Evolutionary conservation across 2,113 vertebrate genomes (phyloP).

Genomic region (Romanogobio albipinnatus): DNA sequence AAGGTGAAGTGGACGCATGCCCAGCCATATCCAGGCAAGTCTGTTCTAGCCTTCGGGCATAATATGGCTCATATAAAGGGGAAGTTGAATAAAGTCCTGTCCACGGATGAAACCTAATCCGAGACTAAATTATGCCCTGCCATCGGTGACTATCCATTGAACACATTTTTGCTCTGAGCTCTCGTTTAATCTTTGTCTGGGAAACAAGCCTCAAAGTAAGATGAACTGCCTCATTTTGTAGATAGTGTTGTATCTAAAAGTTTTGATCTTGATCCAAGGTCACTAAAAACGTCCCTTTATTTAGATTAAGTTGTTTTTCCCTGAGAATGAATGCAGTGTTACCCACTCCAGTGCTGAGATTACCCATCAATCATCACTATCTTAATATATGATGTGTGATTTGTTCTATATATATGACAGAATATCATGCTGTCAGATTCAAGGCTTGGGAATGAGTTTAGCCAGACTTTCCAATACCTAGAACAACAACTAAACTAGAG

Average conservation of each 20-base stretch:
- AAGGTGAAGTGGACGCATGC: constrained; percentile 22
- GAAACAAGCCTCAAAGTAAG: constrained; percentile 22
- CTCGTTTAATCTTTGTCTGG: constrained; percentile 2
- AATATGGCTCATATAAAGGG: constrained; percentile 15
- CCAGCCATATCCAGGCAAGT: constrained; percentile 18
- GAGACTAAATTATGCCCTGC: constrained; percentile 7
- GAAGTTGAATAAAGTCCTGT: constrained; percentile 26
- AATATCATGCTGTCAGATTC: constrained; percentile 1
- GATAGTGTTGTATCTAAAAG: neutral
- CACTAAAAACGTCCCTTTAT: neutral
- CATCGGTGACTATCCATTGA: constrained; percentile 17
- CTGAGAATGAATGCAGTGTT: neutral
- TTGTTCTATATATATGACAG: neutral
- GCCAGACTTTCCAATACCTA: neutral
- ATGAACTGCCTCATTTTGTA: constrained; percentile 6
- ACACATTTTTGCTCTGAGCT: neutral
- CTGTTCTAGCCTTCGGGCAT: constrained; percentile 11
- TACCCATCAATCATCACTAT: constrained; percentile 12
- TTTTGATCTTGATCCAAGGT: constrained; percentile 30
- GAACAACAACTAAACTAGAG: neutral
- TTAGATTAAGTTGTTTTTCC: constrained; percentile 17
- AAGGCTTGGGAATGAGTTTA: constrained; percentile 5
- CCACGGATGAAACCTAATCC: constrained; percentile 23
- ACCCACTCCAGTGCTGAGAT: neutral
- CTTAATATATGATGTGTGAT: constrained; percentile 3